These are phyloP conservation scores for Rhizomys pruinosus DNA, from an alignment of 2,113 vertebrate species.

Conservation along the genomic window DNA sequence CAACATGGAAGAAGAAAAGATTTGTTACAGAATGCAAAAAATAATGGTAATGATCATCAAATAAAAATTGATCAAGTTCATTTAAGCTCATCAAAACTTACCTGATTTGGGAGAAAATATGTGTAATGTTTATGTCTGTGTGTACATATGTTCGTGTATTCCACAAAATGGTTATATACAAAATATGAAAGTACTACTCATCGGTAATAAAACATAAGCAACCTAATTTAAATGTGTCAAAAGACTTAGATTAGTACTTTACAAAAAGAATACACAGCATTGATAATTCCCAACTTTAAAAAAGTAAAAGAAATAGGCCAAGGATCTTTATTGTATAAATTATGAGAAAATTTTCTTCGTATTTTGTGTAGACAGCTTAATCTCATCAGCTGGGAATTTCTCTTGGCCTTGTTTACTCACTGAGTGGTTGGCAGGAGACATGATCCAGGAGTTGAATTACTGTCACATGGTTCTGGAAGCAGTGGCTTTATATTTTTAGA, in stretches of 20 bases:
- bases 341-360: not conserved
- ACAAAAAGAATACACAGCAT: not conserved
- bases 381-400: not conserved
- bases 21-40: too few relatives aligned
- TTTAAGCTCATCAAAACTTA: too few relatives aligned
- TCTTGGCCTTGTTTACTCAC: not conserved
- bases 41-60: too few relatives aligned
- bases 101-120: too few relatives aligned
- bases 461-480: slow-evolving; percentile 58
- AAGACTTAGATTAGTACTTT: not conserved
- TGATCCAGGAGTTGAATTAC: slow-evolving; percentile 60
- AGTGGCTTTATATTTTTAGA: slow-evolving; percentile 75
- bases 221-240: not conserved
- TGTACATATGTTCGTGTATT: not conserved
- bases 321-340: not conserved
- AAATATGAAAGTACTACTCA: not conserved
- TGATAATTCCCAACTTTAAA: not conserved
- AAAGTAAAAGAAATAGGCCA: not conserved
- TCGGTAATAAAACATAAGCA: not conserved
- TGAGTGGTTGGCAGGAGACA: slow-evolving; percentile 45
- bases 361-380: slow-evolving; percentile 44
- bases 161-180: not conserved
- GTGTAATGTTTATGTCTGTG: too few relatives aligned
- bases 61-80: too few relatives aligned
- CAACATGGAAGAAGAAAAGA: too few relatives aligned